Conservation (phyloP, 2,113 vertebrate species). For the Thamnaconus septentrionalis region DNA sequence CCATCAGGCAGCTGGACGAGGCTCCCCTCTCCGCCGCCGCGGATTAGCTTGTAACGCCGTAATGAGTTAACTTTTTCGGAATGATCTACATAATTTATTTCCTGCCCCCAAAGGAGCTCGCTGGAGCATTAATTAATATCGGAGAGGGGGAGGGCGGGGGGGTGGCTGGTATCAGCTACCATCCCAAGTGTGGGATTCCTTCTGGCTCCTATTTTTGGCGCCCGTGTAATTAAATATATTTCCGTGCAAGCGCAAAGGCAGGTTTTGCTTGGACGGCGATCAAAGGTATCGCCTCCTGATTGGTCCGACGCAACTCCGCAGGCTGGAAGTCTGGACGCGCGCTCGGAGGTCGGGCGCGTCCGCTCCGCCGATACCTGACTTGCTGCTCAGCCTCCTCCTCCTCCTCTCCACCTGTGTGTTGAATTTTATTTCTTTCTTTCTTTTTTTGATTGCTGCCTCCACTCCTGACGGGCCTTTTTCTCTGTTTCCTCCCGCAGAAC, state of each 20-base stretch:
- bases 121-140: constrained; percentile 77
- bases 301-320: constrained; percentile 14
- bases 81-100: constrained; percentile 76
- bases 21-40: constrained; percentile 51
- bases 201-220: constrained; percentile 70
- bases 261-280: constrained; percentile 49
- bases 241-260: constrained; percentile 46
- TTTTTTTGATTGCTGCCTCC: constrained; percentile 31
- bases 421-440: constrained; percentile 24
- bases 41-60: constrained; percentile 66
- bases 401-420: no score
- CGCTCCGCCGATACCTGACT: no score
- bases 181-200: constrained; percentile 72
- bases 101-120: constrained; percentile 55
- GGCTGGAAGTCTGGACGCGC: constrained; percentile 32
- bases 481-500: constrained; percentile 69
- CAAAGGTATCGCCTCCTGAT: constrained; percentile 46
- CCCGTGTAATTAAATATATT: constrained; percentile 60
- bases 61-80: constrained; percentile 73
- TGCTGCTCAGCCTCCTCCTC: no score
- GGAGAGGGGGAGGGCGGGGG: constrained; percentile 15
- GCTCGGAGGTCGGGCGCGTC: no score
- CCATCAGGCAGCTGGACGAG: constrained; percentile 58
- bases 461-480: constrained; percentile 19
- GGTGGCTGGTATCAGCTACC: constrained; percentile 50